Percentiles rank a stretch among this genome's conserved stretches.
Evolutionary conservation across 2,113 vertebrate species (phyloP).

Genomic region (Nanorana parkeri): DNA sequence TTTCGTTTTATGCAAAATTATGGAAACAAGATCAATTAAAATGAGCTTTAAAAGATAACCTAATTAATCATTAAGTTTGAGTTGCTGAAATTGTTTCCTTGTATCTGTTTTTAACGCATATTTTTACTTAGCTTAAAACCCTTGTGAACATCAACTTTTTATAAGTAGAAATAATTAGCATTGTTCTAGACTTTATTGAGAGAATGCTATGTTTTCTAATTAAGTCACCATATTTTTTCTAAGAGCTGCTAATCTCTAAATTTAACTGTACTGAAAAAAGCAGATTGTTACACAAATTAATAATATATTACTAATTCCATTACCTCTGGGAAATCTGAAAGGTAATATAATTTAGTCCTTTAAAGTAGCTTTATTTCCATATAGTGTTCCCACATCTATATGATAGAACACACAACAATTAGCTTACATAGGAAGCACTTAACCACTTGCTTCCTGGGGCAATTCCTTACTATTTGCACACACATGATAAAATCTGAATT

Average conservation of each 20-base stretch:
- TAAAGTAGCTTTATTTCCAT: too few species aligned
- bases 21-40: constrained; percentile 21
- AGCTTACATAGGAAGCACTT: too few species aligned
- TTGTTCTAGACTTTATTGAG: background rate
- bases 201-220: background rate
- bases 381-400: too few species aligned
- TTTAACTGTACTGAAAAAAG: background rate
- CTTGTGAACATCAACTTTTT: constrained; percentile 24
- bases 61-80: constrained; percentile 32
- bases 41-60: background rate
- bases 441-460: too few species aligned
- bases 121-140: constrained; percentile 7
- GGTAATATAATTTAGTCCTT: too few species aligned
- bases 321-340: background rate
- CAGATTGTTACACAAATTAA: background rate
- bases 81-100: constrained; percentile 25
- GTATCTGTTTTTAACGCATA: constrained; percentile 7
- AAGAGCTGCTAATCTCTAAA: background rate
- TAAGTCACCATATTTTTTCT: constrained; percentile 24
- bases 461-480: too few species aligned
- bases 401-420: too few species aligned
- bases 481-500: too few species aligned
- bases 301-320: background rate
- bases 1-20: constrained; percentile 10
- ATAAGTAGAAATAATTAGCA: constrained; percentile 30